A percentile compares a stretch with the other conserved stretches of the same genome.
Conservation (phyloP, 2,797 vertebrate genomes). For the Xiphorhynchus erythropygius region DNA sequence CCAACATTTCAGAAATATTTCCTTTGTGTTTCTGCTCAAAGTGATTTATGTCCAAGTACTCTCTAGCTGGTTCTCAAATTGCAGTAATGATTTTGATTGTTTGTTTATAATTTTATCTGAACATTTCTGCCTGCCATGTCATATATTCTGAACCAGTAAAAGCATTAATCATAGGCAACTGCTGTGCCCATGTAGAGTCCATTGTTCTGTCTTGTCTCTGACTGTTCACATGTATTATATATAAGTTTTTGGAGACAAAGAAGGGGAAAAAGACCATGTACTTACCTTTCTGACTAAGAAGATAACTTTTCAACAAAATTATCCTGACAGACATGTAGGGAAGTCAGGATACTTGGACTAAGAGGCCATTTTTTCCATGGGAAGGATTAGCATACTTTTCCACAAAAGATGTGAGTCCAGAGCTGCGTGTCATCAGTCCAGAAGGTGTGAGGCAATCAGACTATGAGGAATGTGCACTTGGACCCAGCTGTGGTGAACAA, state of each 20-base stretch:
- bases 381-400: background rate
- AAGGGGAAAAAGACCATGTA: background rate
- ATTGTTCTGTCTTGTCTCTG: background rate
- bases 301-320: background rate
- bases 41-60: slow-evolving; percentile 28
- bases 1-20: slow-evolving; percentile 51
- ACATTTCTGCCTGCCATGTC: background rate
- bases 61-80: slow-evolving; percentile 26
- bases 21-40: slow-evolving; percentile 14
- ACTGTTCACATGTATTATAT: background rate
- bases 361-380: background rate
- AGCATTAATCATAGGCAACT: background rate
- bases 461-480: background rate
- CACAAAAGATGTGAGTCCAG: background rate
- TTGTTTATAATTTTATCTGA: slow-evolving; percentile 34
- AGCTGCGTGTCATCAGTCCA: background rate
- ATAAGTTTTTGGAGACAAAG: background rate
- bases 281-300: background rate
- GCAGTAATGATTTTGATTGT: slow-evolving; percentile 4
- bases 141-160: background rate
- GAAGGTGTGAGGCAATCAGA: background rate
- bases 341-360: background rate
- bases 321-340: background rate
- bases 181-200: background rate
- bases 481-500: background rate